Percentiles rank a stretch among this genome's conserved stretches.
phyloP scores from a whole-genome alignment of 2,888 invertebrate species.

The Galeopsomyia nigrocyanea region DNA sequence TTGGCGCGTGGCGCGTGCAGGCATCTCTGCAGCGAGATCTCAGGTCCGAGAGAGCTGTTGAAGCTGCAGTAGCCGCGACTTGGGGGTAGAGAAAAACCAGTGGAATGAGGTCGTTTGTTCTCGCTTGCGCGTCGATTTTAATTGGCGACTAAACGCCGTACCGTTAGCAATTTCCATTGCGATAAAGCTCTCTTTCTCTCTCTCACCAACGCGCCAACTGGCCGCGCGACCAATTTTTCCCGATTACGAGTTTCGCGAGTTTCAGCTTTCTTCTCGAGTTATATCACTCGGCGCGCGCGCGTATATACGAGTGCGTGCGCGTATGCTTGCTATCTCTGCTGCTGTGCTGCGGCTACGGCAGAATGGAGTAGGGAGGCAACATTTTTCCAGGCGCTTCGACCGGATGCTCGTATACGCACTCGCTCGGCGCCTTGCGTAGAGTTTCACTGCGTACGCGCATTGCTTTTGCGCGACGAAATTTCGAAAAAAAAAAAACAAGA shows the following conservation, averaged over 20 bases:
- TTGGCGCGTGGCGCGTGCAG: too few relatives aligned
- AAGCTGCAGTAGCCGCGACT: not conserved
- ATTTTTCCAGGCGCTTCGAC: conserved; percentile 6
- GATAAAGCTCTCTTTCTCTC: conserved; percentile 59
- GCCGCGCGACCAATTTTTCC: conserved; percentile 51
- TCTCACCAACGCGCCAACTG: not conserved
- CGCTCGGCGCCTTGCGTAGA: conserved; percentile 49
- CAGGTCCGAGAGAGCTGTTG: too few relatives aligned
- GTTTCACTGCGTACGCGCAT: conserved; percentile 28
- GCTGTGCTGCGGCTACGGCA: too few relatives aligned
- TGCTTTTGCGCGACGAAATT: conserved; percentile 28
- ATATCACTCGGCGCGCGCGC: conserved; percentile 38
- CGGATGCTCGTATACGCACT: conserved; percentile 31
- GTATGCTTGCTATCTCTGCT: not conserved
- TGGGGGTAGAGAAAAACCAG: conserved; percentile 53
- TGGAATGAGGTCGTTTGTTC: conserved; percentile 64
- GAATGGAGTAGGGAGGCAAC: too few relatives aligned
- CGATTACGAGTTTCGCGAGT: conserved; percentile 48
- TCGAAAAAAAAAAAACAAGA: conserved; percentile 27
- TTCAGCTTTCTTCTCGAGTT: conserved; percentile 44
- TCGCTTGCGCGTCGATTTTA: conserved; percentile 56
- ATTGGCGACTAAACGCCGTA: conserved; percentile 61
- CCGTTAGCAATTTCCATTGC: conserved; percentile 66
- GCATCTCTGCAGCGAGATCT: too few relatives aligned
- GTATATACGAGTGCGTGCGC: conserved; percentile 45